phyloP scores from a whole-genome alignment of 2,797 vertebrate species.

The Sebastes nivosus region DNA sequence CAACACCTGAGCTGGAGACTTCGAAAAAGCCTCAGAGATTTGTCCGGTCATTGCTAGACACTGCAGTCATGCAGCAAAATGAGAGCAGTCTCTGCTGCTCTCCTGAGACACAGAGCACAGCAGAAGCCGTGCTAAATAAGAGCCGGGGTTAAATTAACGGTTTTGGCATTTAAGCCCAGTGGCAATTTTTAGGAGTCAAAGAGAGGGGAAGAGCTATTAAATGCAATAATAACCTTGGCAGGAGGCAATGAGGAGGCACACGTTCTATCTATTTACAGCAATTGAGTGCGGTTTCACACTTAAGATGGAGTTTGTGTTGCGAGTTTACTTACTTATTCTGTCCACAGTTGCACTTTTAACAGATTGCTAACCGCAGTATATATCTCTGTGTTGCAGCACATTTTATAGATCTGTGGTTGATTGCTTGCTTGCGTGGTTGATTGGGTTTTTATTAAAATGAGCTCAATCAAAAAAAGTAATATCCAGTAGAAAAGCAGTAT shows the following conservation, averaged over 20 bases:
- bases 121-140: constrained; percentile 51
- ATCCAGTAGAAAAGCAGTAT: constrained; percentile 21
- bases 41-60: constrained; percentile 45
- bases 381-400: neutral
- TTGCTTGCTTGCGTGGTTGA: neutral
- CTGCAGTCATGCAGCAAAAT: constrained; percentile 76
- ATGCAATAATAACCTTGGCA: constrained; percentile 62
- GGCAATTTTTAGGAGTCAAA: constrained; percentile 57
- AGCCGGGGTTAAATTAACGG: constrained; percentile 45
- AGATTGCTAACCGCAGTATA: constrained; percentile 10
- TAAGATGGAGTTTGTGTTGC: constrained; percentile 1
- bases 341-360: constrained; percentile 36
- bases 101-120: constrained; percentile 47
- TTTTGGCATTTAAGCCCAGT: constrained; percentile 49
- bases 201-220: constrained; percentile 49
- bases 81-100: constrained; percentile 55
- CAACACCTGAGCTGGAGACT: constrained; percentile 27
- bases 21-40: constrained; percentile 36
- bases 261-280: constrained; percentile 9
- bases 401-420: constrained; percentile 59
- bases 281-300: constrained; percentile 16
- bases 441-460: constrained; percentile 41
- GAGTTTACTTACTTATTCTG: constrained; percentile 18
- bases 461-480: constrained; percentile 58
- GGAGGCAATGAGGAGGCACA: constrained; percentile 12